Percentiles rank a stretch among this genome's conserved stretches.
These are phyloP conservation scores for Zygaena filipendulae DNA, from an alignment of 2,888 invertebrate species.

Conservation along the genomic window DNA sequence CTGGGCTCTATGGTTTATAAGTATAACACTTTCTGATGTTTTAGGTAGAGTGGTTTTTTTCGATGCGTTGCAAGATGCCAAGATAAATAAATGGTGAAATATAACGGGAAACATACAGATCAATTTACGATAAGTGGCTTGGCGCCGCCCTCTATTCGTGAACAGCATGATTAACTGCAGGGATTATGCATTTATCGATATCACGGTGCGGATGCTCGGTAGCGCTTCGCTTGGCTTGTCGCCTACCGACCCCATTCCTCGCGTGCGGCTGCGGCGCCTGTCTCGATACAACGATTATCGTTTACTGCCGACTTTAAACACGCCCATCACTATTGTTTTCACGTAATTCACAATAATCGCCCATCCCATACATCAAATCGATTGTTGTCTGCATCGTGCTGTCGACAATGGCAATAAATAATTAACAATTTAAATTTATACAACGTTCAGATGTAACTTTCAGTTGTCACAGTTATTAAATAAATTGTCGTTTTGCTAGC, in stretches of 20 bases:
- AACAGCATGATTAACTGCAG: slow-evolving; percentile 20
- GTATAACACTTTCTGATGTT: too few species aligned
- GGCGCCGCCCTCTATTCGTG: slow-evolving; percentile 21
- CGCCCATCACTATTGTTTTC: slow-evolving; percentile 54
- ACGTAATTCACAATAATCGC: slow-evolving; percentile 8
- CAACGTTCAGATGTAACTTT: too few species aligned
- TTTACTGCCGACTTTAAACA: slow-evolving; percentile 33
- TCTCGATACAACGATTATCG: slow-evolving; percentile 43
- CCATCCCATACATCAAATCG: slow-evolving; percentile 19
- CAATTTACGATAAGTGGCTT: slow-evolving; percentile 20
- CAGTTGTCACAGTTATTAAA: too few species aligned
- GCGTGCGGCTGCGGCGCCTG: slow-evolving; percentile 26
- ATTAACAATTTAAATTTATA: too few species aligned
- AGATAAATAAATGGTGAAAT: too few species aligned
- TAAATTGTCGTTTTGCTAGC: too few species aligned
- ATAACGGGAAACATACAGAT: too few species aligned
- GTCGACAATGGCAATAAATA: neutral
- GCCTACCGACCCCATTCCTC: slow-evolving; percentile 34
- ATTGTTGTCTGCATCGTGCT: slow-evolving; percentile 23
- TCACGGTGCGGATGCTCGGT: slow-evolving; percentile 25
- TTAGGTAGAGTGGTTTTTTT: too few species aligned
- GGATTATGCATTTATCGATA: slow-evolving; percentile 38
- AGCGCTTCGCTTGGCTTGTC: slow-evolving; percentile 32
- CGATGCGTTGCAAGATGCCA: too few species aligned
- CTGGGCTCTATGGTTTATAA: too few species aligned